Evolutionary conservation across 2,888 invertebrate genomes (phyloP).

Genomic region (Macaria notata): DNA sequence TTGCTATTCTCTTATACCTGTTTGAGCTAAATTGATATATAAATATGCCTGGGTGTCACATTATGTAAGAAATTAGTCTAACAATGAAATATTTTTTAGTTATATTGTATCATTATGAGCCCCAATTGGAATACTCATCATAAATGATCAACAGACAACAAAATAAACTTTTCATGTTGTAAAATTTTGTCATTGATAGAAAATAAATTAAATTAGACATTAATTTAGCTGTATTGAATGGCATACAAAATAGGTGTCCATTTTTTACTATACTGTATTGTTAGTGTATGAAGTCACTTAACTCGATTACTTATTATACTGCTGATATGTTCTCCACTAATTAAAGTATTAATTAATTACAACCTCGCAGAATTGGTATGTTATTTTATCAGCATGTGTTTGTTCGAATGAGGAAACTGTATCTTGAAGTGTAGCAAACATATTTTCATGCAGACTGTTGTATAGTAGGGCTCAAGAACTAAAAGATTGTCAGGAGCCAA

Average conservation of each 20-base stretch:
- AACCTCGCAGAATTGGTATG: slow-evolving; percentile 49
- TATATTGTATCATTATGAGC: too few species aligned
- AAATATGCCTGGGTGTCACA: too few species aligned
- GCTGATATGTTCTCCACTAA: slow-evolving; percentile 36
- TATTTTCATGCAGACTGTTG: too few species aligned
- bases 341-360: slow-evolving; percentile 35
- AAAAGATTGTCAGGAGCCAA: slow-evolving; percentile 3
- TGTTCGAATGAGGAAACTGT: slow-evolving; percentile 41
- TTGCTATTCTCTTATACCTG: too few species aligned
- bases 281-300: slow-evolving; percentile 42
- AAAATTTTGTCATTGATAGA: slow-evolving; percentile 44
- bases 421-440: too few species aligned
- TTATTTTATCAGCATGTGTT: slow-evolving; percentile 40
- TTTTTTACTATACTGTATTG: slow-evolving; percentile 58
- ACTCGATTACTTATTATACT: slow-evolving; percentile 31
- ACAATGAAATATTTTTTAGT: too few species aligned
- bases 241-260: slow-evolving; percentile 54
- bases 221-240: slow-evolving; percentile 59
- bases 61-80: too few species aligned
- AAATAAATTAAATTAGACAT: slow-evolving; percentile 62
- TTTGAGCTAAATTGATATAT: too few species aligned
- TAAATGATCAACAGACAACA: too few species aligned
- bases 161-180: slow-evolving; percentile 33
- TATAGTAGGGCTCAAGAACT: too few species aligned
- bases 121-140: too few species aligned